Conservation (phyloP, 64 coral and sea anemone genomes). For the Anthopleura sola region DNA sequence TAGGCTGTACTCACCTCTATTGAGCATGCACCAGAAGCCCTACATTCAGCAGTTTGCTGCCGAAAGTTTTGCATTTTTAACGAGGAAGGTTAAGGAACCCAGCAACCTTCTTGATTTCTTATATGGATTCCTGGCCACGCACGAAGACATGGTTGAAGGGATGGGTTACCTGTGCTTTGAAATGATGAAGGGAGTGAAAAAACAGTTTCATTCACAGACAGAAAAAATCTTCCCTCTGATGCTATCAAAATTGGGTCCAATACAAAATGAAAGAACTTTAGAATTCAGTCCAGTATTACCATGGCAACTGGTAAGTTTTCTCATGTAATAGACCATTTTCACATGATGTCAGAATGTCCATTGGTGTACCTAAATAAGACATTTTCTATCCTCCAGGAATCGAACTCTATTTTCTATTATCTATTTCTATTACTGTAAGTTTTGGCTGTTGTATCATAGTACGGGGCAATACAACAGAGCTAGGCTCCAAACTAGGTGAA, state of each 20-base stretch:
- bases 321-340: not conserved
- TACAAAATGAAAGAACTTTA: not conserved
- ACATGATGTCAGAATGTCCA: no score
- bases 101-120: conserved; percentile 54
- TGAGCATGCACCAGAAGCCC: conserved; percentile 48
- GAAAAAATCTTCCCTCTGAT: conserved; percentile 59
- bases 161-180: conserved; percentile 84
- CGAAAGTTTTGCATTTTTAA: conserved; percentile 92
- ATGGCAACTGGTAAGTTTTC: conserved; percentile 59
- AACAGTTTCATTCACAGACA: conserved; percentile 85
- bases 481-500: no score
- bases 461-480: no score
- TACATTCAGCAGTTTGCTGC: conserved; percentile 92
- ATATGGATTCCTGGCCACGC: conserved; percentile 29
- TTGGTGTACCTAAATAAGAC: no score
- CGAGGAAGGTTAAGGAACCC: conserved; percentile 71
- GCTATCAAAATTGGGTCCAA: conserved; percentile 68
- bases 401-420: no score
- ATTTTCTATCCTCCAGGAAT: no score
- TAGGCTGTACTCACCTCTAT: conserved; percentile 86
- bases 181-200: conserved; percentile 71
- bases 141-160: conserved; percentile 61
- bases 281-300: not conserved
- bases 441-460: no score
- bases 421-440: no score